Conservation (phyloP, 2,888 invertebrate species). For the Synanthedon tipuliformis region DNA sequence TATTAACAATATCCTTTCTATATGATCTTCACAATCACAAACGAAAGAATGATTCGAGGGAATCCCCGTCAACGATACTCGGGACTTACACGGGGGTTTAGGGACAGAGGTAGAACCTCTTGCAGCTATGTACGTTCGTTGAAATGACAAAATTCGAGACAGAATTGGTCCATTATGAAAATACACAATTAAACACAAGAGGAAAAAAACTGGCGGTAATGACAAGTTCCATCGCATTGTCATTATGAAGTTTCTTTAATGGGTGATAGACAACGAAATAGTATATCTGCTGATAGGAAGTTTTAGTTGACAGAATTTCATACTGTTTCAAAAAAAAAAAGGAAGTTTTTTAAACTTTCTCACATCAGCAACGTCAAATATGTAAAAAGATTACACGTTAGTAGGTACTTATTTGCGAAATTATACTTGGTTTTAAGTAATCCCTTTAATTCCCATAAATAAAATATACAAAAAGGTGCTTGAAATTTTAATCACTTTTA, state of each 20-base stretch:
- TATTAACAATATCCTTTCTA: background rate
- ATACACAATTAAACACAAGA: slow-evolving; percentile 1
- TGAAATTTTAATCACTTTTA: too few relatives aligned
- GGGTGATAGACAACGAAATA: background rate
- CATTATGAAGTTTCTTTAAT: background rate
- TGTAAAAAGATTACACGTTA: too few relatives aligned
- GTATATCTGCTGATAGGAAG: too few relatives aligned
- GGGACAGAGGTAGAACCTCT: background rate
- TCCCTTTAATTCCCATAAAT: too few relatives aligned
- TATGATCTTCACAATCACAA: background rate
- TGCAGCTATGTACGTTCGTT: background rate
- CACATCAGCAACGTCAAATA: too few relatives aligned
- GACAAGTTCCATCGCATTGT: background rate
- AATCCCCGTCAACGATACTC: background rate
- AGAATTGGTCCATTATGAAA: background rate
- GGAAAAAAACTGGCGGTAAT: background rate
- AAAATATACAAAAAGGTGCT: too few relatives aligned
- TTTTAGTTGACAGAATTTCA: too few relatives aligned
- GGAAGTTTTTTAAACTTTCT: too few relatives aligned
- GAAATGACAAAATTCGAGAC: background rate
- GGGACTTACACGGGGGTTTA: background rate
- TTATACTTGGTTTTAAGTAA: too few relatives aligned
- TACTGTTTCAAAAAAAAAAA: too few relatives aligned
- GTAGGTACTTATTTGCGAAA: too few relatives aligned
- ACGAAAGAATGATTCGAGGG: slow-evolving; percentile 1